Conservation (phyloP, 2,888 invertebrate species). For the Dasypolia templi region DNA sequence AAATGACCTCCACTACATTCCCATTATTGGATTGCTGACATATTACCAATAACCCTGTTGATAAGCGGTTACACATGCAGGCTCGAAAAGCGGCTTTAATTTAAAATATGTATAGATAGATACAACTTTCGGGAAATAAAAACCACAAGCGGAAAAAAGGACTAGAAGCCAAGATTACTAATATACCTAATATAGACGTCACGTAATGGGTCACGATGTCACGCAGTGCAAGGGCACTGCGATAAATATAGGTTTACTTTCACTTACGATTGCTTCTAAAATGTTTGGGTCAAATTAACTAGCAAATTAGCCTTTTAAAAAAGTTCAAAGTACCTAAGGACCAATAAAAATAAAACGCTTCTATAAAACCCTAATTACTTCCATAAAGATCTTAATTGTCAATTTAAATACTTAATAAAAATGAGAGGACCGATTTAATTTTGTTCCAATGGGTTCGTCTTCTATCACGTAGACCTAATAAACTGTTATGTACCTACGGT, state of each 20-base stretch:
- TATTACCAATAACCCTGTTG: too few relatives aligned
- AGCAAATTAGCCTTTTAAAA: slow-evolving; percentile 12
- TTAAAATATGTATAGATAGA: too few relatives aligned
- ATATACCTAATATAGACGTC: neutral
- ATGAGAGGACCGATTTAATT: slow-evolving; percentile 33
- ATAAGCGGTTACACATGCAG: too few relatives aligned
- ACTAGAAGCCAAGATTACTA: neutral
- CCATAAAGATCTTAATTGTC: slow-evolving; percentile 51
- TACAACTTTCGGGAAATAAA: too few relatives aligned
- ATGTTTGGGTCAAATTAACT: slow-evolving; percentile 3
- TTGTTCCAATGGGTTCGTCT: slow-evolving; percentile 27
- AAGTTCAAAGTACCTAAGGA: slow-evolving; percentile 20
- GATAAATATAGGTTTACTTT: neutral
- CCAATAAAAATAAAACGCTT: slow-evolving; percentile 35
- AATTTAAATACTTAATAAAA: slow-evolving; percentile 46
- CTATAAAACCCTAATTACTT: slow-evolving; percentile 49
- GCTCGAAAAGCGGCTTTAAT: too few relatives aligned
- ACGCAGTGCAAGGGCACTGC: too few relatives aligned
- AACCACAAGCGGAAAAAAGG: too few relatives aligned
- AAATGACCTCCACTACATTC: too few relatives aligned
- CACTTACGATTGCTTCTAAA: neutral
- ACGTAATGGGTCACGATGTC: too few relatives aligned
- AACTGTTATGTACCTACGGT: slow-evolving; percentile 2
- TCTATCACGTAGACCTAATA: slow-evolving; percentile 32
- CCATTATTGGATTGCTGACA: too few relatives aligned